Percentiles rank a stretch among this genome's conserved stretches.
Evolutionary conservation across 2,797 vertebrate genomes (phyloP).

Genomic region (Masticophis lateralis): DNA sequence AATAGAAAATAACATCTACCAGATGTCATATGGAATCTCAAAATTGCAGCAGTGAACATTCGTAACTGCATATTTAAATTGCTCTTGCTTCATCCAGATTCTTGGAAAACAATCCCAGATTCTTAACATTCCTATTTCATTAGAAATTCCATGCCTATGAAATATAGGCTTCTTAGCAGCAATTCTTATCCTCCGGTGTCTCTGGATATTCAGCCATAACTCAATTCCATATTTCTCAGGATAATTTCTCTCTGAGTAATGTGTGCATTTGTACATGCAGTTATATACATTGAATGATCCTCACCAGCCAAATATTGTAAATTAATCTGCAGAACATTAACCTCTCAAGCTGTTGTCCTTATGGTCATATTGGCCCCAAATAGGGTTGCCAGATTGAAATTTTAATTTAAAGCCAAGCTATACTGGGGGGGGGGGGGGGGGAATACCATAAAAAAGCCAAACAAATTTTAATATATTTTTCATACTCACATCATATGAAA

Average conservation of each 20-base stretch:
- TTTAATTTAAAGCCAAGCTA: not conserved
- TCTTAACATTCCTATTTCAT: not conserved
- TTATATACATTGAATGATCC: not conserved
- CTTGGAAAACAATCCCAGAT: not conserved
- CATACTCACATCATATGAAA: not conserved
- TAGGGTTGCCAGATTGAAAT: not conserved
- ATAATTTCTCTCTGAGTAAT: not conserved
- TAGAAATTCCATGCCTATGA: not conserved
- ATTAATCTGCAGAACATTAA: not conserved
- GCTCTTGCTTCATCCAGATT: not conserved
- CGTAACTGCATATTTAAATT: not conserved
- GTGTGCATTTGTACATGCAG: not conserved
- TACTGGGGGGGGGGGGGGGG: not conserved
- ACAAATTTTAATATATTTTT: not conserved
- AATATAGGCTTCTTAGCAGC: not conserved
- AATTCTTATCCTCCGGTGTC: not conserved
- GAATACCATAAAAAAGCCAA: not conserved
- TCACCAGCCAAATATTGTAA: not conserved
- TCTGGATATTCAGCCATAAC: slow-evolving; percentile 9
- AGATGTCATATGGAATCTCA: not conserved
- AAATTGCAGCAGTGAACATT: not conserved
- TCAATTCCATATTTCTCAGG: not conserved
- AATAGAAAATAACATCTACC: not conserved
- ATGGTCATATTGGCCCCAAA: not conserved
- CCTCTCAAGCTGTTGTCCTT: not conserved